phyloP scores from a whole-genome alignment of 1,140 invertebrate genomes.

The Coptotermes formosanus region DNA sequence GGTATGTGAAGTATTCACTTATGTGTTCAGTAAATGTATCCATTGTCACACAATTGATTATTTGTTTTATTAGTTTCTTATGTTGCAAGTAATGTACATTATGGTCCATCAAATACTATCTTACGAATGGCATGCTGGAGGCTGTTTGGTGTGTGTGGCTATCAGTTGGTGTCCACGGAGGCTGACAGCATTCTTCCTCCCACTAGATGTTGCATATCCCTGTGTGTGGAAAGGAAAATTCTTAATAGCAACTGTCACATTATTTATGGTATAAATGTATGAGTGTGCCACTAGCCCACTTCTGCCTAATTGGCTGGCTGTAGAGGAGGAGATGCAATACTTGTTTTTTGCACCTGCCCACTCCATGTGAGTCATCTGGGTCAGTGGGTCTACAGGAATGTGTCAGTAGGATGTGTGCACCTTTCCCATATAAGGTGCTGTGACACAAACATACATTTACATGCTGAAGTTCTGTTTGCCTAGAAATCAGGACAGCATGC shows the following conservation, averaged over 20 bases:
- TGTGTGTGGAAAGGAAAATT: background rate
- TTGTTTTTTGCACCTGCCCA: background rate
- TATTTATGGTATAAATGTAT: background rate
- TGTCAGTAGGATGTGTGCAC: background rate
- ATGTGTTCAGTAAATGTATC: background rate
- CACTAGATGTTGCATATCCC: background rate
- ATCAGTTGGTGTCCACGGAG: background rate
- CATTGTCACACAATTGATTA: background rate
- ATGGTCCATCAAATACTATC: background rate
- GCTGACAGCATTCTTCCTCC: background rate
- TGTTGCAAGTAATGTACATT: background rate
- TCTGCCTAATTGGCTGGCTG: background rate
- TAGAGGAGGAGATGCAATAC: background rate
- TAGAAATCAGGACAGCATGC: too few relatives aligned
- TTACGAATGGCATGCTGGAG: background rate
- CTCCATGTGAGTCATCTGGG: constrained; percentile 8
- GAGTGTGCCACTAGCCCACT: background rate
- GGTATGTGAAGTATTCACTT: background rate
- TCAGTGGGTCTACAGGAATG: background rate
- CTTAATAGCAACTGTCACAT: background rate
- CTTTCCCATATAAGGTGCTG: background rate
- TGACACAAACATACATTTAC: background rate
- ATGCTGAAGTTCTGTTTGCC: too few relatives aligned
- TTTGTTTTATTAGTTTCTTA: constrained; percentile 1
- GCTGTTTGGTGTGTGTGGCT: background rate